Evolutionary conservation across 2,888 invertebrate genomes (phyloP).

Genomic region (Mythimna albipuncta): DNA sequence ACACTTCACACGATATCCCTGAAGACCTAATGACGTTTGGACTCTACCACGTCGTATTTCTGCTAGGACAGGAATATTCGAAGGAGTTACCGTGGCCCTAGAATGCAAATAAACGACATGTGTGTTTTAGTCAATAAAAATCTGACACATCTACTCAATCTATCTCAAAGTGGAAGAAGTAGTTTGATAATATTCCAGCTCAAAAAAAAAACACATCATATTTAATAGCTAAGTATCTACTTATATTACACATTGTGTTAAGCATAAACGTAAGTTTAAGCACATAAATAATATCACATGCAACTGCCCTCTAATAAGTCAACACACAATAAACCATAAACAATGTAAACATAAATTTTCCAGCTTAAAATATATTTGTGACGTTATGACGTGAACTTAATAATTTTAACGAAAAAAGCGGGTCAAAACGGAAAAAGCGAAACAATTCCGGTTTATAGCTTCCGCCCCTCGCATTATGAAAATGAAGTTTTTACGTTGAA

Average conservation of each 20-base stretch:
- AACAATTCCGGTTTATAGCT: constrained; percentile 86
- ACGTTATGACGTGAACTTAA: constrained; percentile 59
- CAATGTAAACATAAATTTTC: constrained; percentile 58
- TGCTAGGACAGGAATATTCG: too few relatives aligned
- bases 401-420: constrained; percentile 70
- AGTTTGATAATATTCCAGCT: too few relatives aligned
- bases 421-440: constrained; percentile 75
- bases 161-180: too few relatives aligned
- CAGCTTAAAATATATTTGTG: constrained; percentile 59
- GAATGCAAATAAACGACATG: too few relatives aligned
- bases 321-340: constrained; percentile 43
- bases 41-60: neutral
- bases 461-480: constrained; percentile 86
- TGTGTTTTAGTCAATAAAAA: too few relatives aligned
- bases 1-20: neutral
- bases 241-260: too few relatives aligned
- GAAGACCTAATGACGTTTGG: neutral
- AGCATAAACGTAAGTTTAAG: neutral
- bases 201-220: too few relatives aligned
- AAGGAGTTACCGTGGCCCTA: too few relatives aligned
- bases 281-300: constrained; percentile 14
- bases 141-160: too few relatives aligned
- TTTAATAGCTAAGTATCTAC: too few relatives aligned
- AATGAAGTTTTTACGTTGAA: constrained; percentile 85
- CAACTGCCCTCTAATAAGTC: constrained; percentile 14